Evolutionary conservation across 2,797 vertebrate species (phyloP), one percentile per base, ranked within the genome.

Genomic region (Coendou prehensilis): DNA sequence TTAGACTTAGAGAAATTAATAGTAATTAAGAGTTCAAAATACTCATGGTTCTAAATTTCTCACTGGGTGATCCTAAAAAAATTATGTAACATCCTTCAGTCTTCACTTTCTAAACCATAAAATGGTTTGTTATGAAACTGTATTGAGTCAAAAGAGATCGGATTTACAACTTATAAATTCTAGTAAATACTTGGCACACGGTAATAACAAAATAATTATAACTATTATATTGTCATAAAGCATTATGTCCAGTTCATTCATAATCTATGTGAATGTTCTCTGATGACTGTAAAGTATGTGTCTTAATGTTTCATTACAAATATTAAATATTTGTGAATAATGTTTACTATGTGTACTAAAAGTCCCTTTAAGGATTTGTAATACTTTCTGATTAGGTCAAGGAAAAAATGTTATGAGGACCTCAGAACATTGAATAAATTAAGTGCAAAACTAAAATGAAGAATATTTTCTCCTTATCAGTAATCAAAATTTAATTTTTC

Each of bases 301-400:
- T 45, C 76, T 92, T 8, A 9, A 54, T 28, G 28, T 87, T 57
- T 86, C 41, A 50, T 59, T 69, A 86, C 3, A 84, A 69, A 84
- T 81, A 93, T 67, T 92, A 93, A 78, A 67, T 86, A 80, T 86
- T 26, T 61, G 8, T 61, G 59, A 61, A 61, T 23, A 59, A 59
- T 61, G 23, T 61, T 61, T 61, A 61, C 23, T 61, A 33, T 45
- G 2, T 1, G 3, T 57, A 30, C 63, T 78, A 54, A 63, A 88
- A 23, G 8, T n/a, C 18, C 18, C 33, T 73, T 15, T 73, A 45
- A 41, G 37, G 10, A 6, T 57, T 59, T 94, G 30, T 45, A 76
- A 86, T 76, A 82, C 15, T 28, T 91, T 52, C 17, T 59, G n/a
- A 67, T 20, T 87, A 6, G 22, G 10, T 18, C 1, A 4, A 17